Conservation (phyloP, 2,113 vertebrate species). For the Brachyhypopomus gauderio region DNA sequence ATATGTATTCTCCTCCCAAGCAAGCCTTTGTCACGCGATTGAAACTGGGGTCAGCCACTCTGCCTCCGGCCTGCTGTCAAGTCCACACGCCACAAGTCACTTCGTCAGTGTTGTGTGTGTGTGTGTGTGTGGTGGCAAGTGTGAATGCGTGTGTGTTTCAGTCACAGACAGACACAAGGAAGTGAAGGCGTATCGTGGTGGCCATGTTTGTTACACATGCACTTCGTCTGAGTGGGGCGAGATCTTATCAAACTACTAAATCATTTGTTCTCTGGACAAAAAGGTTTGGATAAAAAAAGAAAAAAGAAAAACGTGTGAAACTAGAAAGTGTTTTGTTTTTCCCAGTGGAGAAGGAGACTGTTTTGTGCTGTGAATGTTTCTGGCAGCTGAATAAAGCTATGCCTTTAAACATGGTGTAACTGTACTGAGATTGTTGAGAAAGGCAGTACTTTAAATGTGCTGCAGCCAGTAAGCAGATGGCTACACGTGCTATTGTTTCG, state of each 20-base stretch:
- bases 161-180: constrained; percentile 68
- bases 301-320: background rate
- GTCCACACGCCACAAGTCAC: background rate
- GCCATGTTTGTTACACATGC: constrained; percentile 60
- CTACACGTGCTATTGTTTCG: background rate
- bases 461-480: background rate
- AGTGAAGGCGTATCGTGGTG: constrained; percentile 43
- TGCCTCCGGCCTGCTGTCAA: constrained; percentile 68
- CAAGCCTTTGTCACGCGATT: constrained; percentile 68
- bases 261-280: constrained; percentile 70
- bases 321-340: background rate
- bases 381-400: no score
- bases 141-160: constrained; percentile 31
- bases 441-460: background rate
- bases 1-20: constrained; percentile 68
- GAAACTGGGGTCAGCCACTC: constrained; percentile 68
- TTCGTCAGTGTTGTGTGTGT: constrained; percentile 16
- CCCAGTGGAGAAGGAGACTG: background rate
- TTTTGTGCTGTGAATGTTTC: background rate
- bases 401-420: no score
- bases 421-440: background rate
- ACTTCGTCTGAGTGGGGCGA: constrained; percentile 54
- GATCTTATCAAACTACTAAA: constrained; percentile 68
- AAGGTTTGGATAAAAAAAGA: constrained; percentile 45
- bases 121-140: constrained; percentile 35